Percentiles rank a stretch among this genome's conserved stretches.
These are phyloP conservation scores for Sciurus carolinensis DNA, from an alignment of 2,797 vertebrate genomes.

Conservation along the genomic window DNA sequence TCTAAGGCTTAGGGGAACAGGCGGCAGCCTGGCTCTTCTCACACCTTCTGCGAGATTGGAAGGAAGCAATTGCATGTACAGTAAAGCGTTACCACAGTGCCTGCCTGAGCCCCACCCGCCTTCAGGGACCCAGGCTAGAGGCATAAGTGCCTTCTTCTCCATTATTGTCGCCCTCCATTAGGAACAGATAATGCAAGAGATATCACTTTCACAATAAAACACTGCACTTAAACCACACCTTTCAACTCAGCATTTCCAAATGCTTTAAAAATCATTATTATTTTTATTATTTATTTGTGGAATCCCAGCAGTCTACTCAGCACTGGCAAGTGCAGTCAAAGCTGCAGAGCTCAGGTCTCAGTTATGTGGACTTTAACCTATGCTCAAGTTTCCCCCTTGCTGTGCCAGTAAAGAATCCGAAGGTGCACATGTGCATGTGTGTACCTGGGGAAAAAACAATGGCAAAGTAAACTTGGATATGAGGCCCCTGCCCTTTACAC, in stretches of 20 bases:
- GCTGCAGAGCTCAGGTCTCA: conserved; percentile 79
- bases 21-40: neutral
- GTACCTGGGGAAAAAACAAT: neutral
- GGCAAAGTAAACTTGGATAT: neutral
- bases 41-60: conserved; percentile 69
- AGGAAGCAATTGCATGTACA: conserved; percentile 70
- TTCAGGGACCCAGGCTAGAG: conserved; percentile 76
- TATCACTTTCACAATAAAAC: conserved; percentile 84
- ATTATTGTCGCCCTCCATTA: conserved; percentile 84
- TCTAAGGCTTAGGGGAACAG: conserved; percentile 39
- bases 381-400: conserved; percentile 35
- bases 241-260: conserved; percentile 85
- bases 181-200: conserved; percentile 79
- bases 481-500: neutral
- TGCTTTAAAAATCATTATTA: conserved; percentile 87
- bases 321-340: conserved; percentile 78
- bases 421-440: neutral
- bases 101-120: conserved; percentile 61
- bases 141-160: conserved; percentile 82
- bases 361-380: conserved; percentile 58
- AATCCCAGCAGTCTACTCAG: conserved; percentile 85
- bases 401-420: conserved; percentile 68
- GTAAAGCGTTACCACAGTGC: conserved; percentile 78
- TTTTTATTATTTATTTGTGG: conserved; percentile 87
- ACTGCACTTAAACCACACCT: conserved; percentile 85